Base-by-base conservation (phyloP, 1,140 invertebrate genomes). In the Colletes latitarsis region DNA sequence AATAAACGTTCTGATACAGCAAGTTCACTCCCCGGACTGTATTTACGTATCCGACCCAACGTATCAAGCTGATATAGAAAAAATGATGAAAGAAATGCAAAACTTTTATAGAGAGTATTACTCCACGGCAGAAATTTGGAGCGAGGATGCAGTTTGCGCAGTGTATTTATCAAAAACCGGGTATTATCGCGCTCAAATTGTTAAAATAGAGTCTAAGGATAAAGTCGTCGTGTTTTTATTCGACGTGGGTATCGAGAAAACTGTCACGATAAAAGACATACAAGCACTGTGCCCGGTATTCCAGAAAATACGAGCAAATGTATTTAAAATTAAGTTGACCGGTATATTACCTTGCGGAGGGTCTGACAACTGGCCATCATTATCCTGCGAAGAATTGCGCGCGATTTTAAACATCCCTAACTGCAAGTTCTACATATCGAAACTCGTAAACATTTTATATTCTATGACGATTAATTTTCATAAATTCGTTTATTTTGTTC, bases 321-420 rank as follows among this genome's bases (percentile, higher is more conserved):
- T 93, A 1, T 92, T 95, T 30, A 94, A 93, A 84, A 94, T 95
- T 70, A 94, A 94, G 84, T 82, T 96, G 4, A 93, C 88, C 6
- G 95, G 95, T 12, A 94, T 96, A 17, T 84, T 89, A 14, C 94
- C 95, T 0, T 94, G 94, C 0, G 93, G 94, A 3, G 94, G 94
- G 0, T 86, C 83, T 2, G 15, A 82, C 90, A 0, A 88, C 88
- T 96, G 95, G 95, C 93, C 94, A 0, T 92, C 91, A 0, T 83
- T 94, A 0, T 94, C 95, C 0, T 94, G 93, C 60, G 90, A 94
- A 57, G 94, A 90, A 72, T 88, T 95, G 3, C 90, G 90, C 10
- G 94, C 95, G n/a, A 88, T 95, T 0, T 90, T 95, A 12, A 85
- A 91, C 0, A 94, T 94, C 70, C n/a, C 62, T 1, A 77, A 71